Evolutionary conservation across 2,797 vertebrate species (phyloP).

Genomic region (Leontopithecus rosalia): DNA sequence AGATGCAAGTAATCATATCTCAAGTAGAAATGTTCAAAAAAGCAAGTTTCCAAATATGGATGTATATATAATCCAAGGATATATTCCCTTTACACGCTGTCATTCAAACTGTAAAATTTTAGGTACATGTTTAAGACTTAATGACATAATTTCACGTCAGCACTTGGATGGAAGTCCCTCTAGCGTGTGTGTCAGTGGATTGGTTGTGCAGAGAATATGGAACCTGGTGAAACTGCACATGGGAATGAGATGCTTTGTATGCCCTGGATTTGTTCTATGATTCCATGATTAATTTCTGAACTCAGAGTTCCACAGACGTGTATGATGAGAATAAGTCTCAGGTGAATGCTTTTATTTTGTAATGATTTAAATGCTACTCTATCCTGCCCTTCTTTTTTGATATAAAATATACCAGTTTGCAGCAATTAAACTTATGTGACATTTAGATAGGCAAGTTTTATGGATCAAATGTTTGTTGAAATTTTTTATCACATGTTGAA

Average conservation of each 20-base stretch:
- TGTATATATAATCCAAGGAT: neutral
- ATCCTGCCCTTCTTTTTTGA: neutral
- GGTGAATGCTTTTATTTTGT: neutral
- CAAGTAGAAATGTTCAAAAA: neutral
- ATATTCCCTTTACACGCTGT: too few relatives aligned
- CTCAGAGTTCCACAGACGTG: neutral
- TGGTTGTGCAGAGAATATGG: too few relatives aligned
- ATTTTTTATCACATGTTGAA: neutral
- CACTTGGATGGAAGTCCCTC: neutral
- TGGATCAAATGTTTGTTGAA: neutral
- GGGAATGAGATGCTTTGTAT: neutral
- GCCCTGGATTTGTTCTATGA: neutral
- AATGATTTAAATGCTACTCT: neutral
- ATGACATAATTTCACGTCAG: neutral
- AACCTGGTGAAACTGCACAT: neutral
- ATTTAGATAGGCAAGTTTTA: neutral
- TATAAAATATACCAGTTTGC: neutral
- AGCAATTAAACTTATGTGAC: neutral
- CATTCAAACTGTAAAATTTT: neutral
- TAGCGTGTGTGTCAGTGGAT: accelerated
- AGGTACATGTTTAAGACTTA: neutral
- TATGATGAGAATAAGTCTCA: neutral
- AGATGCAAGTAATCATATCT: neutral
- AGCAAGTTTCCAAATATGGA: neutral
- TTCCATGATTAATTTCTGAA: neutral